A percentile compares a stretch with the other conserved stretches of the same genome.
Evolutionary conservation across 2,888 invertebrate genomes (phyloP).

Genomic region (Thyatira batis): DNA sequence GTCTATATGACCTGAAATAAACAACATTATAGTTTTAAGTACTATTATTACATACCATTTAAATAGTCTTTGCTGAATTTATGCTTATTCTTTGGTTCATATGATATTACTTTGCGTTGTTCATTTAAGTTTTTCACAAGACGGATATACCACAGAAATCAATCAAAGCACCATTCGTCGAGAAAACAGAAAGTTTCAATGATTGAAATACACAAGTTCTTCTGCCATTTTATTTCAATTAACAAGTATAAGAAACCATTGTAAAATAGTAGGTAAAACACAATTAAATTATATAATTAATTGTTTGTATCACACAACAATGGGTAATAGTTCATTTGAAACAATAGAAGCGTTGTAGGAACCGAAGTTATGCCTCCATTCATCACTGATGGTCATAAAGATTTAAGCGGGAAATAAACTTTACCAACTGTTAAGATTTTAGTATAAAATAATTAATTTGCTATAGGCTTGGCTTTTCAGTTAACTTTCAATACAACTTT

Average conservation of each 20-base stretch:
- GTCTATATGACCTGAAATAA: too few relatives aligned
- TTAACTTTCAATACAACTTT: too few relatives aligned
- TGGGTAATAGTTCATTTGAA: constrained; percentile 33
- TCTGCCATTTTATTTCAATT: constrained; percentile 3
- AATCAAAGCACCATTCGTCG: not conserved
- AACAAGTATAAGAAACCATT: constrained; percentile 5
- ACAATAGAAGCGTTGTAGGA: constrained; percentile 34
- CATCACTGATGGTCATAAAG: constrained; percentile 9
- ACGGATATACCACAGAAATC: too few relatives aligned
- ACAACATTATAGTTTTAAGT: too few relatives aligned
- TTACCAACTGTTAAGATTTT: not conserved
- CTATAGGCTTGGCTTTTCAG: not conserved
- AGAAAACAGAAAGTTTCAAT: not conserved
- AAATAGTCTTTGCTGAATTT: too few relatives aligned
- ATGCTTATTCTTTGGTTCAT: too few relatives aligned
- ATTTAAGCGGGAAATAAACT: constrained; percentile 2
- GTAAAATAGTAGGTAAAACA: constrained; percentile 13
- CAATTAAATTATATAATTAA: constrained; percentile 34
- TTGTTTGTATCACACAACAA: constrained; percentile 30
- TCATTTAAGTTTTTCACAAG: not conserved
- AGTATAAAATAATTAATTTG: not conserved
- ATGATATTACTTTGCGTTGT: too few relatives aligned
- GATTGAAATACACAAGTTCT: not conserved
- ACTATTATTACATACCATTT: too few relatives aligned
- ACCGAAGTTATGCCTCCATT: constrained; percentile 19